Base-by-base conservation (phyloP, 2,113 vertebrate genomes). In the Bubalus kerabau region DNA sequence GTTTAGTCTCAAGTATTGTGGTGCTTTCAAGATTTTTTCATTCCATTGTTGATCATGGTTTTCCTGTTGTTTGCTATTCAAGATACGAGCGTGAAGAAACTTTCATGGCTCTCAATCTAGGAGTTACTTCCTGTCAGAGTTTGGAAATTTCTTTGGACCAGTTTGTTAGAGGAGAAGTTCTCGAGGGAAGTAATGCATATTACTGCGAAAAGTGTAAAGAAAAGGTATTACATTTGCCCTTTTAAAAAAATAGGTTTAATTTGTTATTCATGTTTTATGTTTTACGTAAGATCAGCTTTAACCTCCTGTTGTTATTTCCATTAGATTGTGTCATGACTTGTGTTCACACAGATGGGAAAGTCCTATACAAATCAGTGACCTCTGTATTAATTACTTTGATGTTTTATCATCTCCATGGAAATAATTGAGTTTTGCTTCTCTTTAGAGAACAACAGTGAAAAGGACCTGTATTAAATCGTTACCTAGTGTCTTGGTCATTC, bases 191-290 rank as follows among this genome's bases (percentile, higher is more conserved):
- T 98, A 99, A 99, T 76, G 99, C 99, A 0, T 99, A 99, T 98
- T 99, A 99, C 98, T 99, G 99, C 98, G 99, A 99, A 97, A 99
- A 99, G 97, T 99, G 99, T 98, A 99, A 99, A 98, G 99, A 99
- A 98, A 99, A 99, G 99, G 99, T 99, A 98, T 50, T 52, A 32
- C 32, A 26, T 71, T 82, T 97, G 26, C 48, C 56, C 59, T 48
- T 96, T 87, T 57, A 28, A 36, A 67, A 83, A 94, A 92, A 57
- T 3, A 82, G 54, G 19, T 43, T 67, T n/a, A 50, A 57, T 74
- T 36, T 74, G 26, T 88, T 87, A 10, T 2, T 87, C n/a, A 2
- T 76, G 13, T 46, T 52, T 78, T 92, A 1, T 50, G 59, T 71
- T 92, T 59, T 48, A 3, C 23, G 14, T 59, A 26, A 80, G 78